phyloP scores from a whole-genome alignment of 2,888 invertebrate genomes.

The Orthonevra nobilis region DNA sequence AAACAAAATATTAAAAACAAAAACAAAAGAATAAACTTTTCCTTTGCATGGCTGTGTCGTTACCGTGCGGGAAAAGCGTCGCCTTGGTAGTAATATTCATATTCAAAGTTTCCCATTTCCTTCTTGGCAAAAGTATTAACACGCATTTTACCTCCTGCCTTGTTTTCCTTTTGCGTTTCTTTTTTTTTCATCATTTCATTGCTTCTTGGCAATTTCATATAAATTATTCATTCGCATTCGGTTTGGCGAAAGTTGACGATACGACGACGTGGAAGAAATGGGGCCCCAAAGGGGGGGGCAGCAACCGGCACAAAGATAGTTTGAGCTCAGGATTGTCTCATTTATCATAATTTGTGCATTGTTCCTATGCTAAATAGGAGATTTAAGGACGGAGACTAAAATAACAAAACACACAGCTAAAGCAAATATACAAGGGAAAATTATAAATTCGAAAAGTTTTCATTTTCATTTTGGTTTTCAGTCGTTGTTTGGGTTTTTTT shows the following conservation, averaged over 20 bases:
- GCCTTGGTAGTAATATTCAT: slow-evolving; percentile 31
- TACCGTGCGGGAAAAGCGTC: background rate
- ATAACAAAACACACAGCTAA: slow-evolving; percentile 50
- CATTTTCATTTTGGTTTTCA: slow-evolving; percentile 20
- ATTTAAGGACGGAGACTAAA: slow-evolving; percentile 51
- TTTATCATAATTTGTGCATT: slow-evolving; percentile 69
- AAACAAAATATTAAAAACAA: slow-evolving; percentile 46
- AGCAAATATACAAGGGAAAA: slow-evolving; percentile 34
- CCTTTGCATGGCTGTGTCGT: background rate
- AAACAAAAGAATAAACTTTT: slow-evolving; percentile 23
- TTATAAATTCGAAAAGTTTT: slow-evolving; percentile 57
- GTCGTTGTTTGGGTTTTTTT: slow-evolving; percentile 40
- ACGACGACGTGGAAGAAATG: slow-evolving; percentile 4
- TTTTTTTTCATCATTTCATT: slow-evolving; percentile 26
- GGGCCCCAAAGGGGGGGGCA: background rate
- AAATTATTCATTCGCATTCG: slow-evolving; percentile 69
- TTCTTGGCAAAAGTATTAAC: slow-evolving; percentile 44
- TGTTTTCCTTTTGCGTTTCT: slow-evolving; percentile 15
- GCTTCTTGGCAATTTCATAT: slow-evolving; percentile 59
- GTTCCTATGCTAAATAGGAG: slow-evolving; percentile 58
- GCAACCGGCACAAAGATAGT: slow-evolving; percentile 22
- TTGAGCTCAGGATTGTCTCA: slow-evolving; percentile 55
- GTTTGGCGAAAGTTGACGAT: slow-evolving; percentile 52
- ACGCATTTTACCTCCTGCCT: slow-evolving; percentile 51
- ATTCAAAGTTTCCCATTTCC: slow-evolving; percentile 56